These are phyloP conservation scores for Pongo pygmaeus DNA, from an alignment of 2,113 vertebrate genomes.

Conservation along the genomic window DNA sequence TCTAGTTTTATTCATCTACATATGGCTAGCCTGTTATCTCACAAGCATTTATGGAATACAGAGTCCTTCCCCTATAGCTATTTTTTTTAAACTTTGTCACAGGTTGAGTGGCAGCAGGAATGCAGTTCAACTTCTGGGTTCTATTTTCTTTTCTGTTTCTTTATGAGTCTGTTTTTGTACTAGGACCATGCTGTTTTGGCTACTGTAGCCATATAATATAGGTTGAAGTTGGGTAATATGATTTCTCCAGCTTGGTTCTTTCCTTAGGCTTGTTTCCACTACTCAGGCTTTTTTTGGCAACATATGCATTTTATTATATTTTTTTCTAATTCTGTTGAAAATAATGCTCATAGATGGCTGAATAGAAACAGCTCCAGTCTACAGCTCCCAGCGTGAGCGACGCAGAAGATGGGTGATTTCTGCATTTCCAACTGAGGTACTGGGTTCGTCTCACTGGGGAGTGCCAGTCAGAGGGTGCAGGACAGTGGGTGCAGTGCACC, in stretches of 20 bases:
- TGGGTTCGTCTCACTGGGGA: no score
- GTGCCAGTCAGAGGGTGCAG: no score
- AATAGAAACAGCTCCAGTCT: no score
- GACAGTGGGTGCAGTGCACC: no score
- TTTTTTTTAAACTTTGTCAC: no score
- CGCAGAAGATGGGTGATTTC: no score
- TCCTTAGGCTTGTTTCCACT: background rate
- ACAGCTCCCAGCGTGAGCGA: no score
- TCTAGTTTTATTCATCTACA: background rate
- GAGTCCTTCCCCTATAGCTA: no score
- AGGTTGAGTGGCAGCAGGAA: background rate
- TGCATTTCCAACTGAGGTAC: no score
- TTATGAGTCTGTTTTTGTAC: background rate
- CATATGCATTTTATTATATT: background rate
- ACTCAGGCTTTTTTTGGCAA: background rate
- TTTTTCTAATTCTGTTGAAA: background rate
- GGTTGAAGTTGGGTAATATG: background rate
- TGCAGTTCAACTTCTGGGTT: background rate
- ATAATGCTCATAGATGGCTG: no score
- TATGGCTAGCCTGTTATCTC: background rate
- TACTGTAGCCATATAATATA: background rate
- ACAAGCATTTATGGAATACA: no score
- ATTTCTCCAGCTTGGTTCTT: background rate
- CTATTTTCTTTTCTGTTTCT: background rate
- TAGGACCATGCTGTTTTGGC: background rate